Base-by-base conservation (phyloP, 2,797 vertebrate genomes). In the Enteromius trimaculatus region DNA sequence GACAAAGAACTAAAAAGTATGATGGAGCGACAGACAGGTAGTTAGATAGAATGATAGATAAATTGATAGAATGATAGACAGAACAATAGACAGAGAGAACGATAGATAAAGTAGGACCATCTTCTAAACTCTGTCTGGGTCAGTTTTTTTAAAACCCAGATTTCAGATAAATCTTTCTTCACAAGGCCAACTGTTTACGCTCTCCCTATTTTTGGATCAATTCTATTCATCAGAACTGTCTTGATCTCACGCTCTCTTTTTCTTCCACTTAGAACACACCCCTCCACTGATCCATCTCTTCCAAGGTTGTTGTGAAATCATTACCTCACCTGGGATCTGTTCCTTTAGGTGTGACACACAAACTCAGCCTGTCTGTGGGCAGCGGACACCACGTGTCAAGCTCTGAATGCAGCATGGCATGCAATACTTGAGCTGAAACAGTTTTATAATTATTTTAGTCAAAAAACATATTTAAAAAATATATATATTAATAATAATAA, bases 181-280 rank as follows among this genome's bases (percentile, higher is more conserved):
- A 77, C 77, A 76, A 78, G 39, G 85, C 76, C 87, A 78, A 80
- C 85, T 74, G 34, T 72, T 79, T 81, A 75, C 62, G 6, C 79
- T 77, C 75, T 79, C 74, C 39, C 74, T 68, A 39, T 79, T 85
- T 81, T 76, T 68, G 84, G 78, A 84, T 85, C 86, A 62, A 64
- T 79, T 78, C 71, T 79, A 55, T 86, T 85, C 31, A 53, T 81
- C 86, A 81, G 85, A 81, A 79, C 31, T 70, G 79, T 82, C 80
- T 81, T 66, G 66, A 69, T 65, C 80, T 79, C 70, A 71, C 51
- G 31, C 68, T 19, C 71, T 76, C 69, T 17, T 65, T 84, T 75
- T 68, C 37, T n/a, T 44, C 21, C 9, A 71, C 65, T 68, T 58
- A 39, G 69, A 80, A 77, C 82, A 80, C 82, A 86, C 58, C 44